Evolutionary conservation across 1,140 invertebrate genomes (phyloP).

Genomic region (Bacillus rossius): DNA sequence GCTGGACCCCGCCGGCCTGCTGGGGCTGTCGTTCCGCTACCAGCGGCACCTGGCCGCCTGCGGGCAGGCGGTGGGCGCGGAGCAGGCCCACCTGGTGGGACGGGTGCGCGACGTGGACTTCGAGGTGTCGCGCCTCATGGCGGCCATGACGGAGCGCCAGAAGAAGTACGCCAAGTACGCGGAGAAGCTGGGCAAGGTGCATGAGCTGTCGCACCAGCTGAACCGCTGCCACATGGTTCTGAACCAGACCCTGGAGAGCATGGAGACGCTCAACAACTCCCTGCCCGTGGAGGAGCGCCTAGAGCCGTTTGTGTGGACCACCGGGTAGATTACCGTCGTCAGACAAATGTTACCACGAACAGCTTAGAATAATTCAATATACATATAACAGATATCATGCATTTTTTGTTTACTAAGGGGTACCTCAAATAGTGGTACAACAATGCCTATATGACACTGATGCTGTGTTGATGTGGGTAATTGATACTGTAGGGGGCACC

Average conservation of each 20-base stretch:
- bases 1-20: constrained; percentile 57
- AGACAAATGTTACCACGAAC: too few relatives aligned
- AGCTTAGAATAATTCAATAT: too few relatives aligned
- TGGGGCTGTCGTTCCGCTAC: constrained; percentile 51
- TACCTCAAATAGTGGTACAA: too few relatives aligned
- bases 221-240: constrained; percentile 75
- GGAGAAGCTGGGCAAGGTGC: constrained; percentile 75
- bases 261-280: constrained; percentile 79
- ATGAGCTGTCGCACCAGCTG: constrained; percentile 69
- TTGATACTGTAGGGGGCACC: too few relatives aligned
- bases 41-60: constrained; percentile 52
- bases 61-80: constrained; percentile 62
- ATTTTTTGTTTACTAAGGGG: too few relatives aligned
- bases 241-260: constrained; percentile 76
- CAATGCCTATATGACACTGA: too few relatives aligned
- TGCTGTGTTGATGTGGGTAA: too few relatives aligned
- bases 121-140: constrained; percentile 64
- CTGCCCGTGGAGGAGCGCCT: constrained; percentile 77
- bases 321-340: constrained; percentile 55
- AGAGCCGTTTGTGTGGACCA: constrained; percentile 88
- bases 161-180: constrained; percentile 77
- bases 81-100: constrained; percentile 63
- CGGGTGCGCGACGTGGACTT: constrained; percentile 75
- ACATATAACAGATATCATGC: too few relatives aligned
- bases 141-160: constrained; percentile 68